phyloP scores from a whole-genome alignment of 2,797 vertebrate species.

The Onychomys leucogaster region DNA sequence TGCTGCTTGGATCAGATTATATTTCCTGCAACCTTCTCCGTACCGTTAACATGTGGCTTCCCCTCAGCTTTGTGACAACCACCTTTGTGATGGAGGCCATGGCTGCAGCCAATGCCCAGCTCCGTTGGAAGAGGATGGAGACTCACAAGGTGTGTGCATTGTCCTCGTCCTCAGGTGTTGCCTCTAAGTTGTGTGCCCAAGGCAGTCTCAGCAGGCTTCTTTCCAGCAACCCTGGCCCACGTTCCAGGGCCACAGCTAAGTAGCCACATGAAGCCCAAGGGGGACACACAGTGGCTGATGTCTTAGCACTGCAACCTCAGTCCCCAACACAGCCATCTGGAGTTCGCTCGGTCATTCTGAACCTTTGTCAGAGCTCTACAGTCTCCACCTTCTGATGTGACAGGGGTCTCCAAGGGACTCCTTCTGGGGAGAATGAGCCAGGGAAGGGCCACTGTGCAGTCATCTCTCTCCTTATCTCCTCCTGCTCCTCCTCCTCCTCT shows the following conservation, averaged over 20 bases:
- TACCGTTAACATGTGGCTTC: not conserved
- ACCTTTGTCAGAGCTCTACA: not conserved
- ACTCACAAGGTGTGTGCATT: conserved; percentile 91
- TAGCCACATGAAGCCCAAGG: not conserved
- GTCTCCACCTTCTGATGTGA: not conserved
- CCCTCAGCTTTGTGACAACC: conserved; percentile 95
- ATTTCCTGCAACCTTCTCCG: not conserved
- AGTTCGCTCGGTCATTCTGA: not conserved
- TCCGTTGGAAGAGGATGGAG: conserved; percentile 96
- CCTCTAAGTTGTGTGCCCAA: fast-evolving
- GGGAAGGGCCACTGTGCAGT: fast-evolving
- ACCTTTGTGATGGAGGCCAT: conserved; percentile 99
- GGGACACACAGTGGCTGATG: not conserved
- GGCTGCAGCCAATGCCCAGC: conserved; percentile 97
- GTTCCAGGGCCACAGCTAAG: not conserved
- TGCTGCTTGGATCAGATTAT: not conserved
- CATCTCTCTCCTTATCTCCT: too few relatives aligned
- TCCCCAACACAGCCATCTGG: not conserved
- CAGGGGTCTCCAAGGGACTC: not conserved
- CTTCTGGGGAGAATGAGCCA: not conserved
- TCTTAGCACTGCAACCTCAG: fast-evolving
- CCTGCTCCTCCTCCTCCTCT: not conserved
- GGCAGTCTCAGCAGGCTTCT: fast-evolving
- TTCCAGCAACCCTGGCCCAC: not conserved
- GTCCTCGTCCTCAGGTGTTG: fast-evolving